Evolutionary conservation across 2,888 invertebrate species (phyloP), one percentile per base, ranked within the genome.

Genomic region (Cactoblastis cactorum): DNA sequence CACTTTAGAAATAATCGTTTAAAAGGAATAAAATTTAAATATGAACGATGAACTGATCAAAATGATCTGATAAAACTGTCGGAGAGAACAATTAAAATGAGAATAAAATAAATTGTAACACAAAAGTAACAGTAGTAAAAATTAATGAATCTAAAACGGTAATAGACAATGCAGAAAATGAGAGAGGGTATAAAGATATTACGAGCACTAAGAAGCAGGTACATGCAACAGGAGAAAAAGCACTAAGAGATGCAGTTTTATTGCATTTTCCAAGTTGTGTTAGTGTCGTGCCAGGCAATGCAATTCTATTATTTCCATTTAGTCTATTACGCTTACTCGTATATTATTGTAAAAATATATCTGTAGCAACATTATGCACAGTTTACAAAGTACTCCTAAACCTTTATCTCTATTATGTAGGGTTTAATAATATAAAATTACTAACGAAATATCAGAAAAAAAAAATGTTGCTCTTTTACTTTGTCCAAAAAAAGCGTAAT

Each of bases 191-290:
- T 17, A 38, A 14, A 43, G 15, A 28, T 32, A 15, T 17, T 38
- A 28, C 24, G 22, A 47, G 9, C 22, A 37, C 1, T 22, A 14
- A 28, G 28, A n/a, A 28, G 47, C 28, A 28, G 17, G 33, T 4
- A 18, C 37, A 38, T 48, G 47, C 47, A 37, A 48, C 17, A 43
- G 15, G 41, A 48, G 9, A 17, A 22, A 46, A 19, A 11, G 15
- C 17, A 24, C 9, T 47, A 24, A 35, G 9, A 14, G 22, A 47
- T 47, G 47, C 47, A 11, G 37, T 37, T 35, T n/a, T 11, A 37
- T 17, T 17, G 47, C 47, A 47, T 48, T 24, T 48, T 17, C n/a
- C 11, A 37, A 37, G 15, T 14, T 12, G n/a, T 28, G 9, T 9
- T 9, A 28, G 24, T 24, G 35, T 35, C 18, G 15, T 11, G 17